A percentile compares a stretch with the other conserved stretches of the same genome.
phyloP scores from a whole-genome alignment of 2,888 invertebrate genomes.

The Sphecodes monilicornis region DNA sequence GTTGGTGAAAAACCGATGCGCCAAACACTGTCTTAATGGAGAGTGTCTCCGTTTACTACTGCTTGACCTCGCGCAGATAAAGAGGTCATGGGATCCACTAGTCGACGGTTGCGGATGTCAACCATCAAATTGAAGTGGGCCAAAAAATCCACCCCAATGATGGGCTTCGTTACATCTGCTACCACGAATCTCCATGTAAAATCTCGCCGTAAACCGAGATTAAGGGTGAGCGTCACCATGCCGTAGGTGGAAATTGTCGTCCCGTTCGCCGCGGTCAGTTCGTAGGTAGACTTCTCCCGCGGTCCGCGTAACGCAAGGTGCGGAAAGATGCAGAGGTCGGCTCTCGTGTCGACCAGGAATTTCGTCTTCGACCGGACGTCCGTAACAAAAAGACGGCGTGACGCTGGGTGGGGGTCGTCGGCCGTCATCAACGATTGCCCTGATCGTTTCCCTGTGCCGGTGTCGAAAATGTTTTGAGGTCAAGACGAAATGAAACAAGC shows the following conservation, averaged over 20 bases:
- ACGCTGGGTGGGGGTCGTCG: slow-evolving; percentile 55
- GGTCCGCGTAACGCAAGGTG: slow-evolving; percentile 41
- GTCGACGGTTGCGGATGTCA: neutral
- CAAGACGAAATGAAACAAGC: too few species aligned
- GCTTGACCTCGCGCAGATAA: rapidly evolving
- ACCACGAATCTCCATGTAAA: neutral
- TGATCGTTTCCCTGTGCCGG: slow-evolving; percentile 58
- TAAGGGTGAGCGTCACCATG: too few species aligned
- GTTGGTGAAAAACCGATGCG: neutral
- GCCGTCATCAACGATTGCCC: slow-evolving; percentile 74
- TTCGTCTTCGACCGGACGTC: slow-evolving; percentile 36
- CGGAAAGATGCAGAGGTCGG: slow-evolving; percentile 64
- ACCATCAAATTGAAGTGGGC: neutral
- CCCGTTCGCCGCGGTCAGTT: slow-evolving; percentile 77
- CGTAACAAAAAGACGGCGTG: slow-evolving; percentile 59
- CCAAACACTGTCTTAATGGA: neutral
- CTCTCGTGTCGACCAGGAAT: slow-evolving; percentile 66
- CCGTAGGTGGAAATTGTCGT: slow-evolving; percentile 65
- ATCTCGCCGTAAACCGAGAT: neutral
- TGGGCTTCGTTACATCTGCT: neutral
- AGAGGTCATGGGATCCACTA: neutral
- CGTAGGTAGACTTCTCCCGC: slow-evolving; percentile 64
- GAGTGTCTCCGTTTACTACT: rapidly evolving
- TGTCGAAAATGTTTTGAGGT: too few species aligned
- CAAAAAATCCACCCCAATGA: neutral